These are phyloP conservation scores for Drosophila yakuba DNA, from an alignment of 1,140 invertebrate species.

Conservation along the genomic window DNA sequence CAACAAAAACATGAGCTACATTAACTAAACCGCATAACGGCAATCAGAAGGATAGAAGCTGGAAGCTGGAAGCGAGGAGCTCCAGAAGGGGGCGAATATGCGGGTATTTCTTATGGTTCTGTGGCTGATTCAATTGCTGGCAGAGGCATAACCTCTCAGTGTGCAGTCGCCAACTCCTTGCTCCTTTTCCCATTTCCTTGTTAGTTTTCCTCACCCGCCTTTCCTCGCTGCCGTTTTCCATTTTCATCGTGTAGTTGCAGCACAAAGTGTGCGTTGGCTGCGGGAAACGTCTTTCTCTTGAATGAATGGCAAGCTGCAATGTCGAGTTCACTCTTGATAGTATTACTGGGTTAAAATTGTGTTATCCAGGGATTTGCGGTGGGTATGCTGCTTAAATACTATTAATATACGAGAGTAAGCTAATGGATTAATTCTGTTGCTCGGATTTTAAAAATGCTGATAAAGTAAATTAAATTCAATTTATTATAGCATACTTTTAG, in stretches of 20 bases:
- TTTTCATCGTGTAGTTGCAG: conserved; percentile 1
- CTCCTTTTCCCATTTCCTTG: background rate
- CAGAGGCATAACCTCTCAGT: conserved; percentile 46
- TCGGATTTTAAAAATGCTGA: too few relatives aligned
- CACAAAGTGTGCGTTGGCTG: background rate
- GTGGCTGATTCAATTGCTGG: conserved; percentile 46
- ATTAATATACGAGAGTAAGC: background rate
- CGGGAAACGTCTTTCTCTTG: conserved; percentile 11
- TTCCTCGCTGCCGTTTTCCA: background rate
- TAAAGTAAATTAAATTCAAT: too few relatives aligned
- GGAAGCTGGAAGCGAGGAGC: background rate
- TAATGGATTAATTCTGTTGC: too few relatives aligned
- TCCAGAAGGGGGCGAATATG: background rate
- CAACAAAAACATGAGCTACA: conserved; percentile 15
- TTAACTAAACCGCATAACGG: conserved; percentile 36
- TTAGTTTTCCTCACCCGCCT: background rate
- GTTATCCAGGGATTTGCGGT: background rate
- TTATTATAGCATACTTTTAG: too few relatives aligned
- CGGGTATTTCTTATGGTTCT: conserved; percentile 24
- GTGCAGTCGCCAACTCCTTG: conserved; percentile 16
- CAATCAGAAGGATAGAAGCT: conserved; percentile 9
- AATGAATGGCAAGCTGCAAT: conserved; percentile 5
- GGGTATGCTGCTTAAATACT: background rate
- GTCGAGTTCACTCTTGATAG: background rate
- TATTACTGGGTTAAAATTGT: background rate